Evolutionary conservation across 2,888 invertebrate species (phyloP).

Genomic region (Ophion ellenae): DNA sequence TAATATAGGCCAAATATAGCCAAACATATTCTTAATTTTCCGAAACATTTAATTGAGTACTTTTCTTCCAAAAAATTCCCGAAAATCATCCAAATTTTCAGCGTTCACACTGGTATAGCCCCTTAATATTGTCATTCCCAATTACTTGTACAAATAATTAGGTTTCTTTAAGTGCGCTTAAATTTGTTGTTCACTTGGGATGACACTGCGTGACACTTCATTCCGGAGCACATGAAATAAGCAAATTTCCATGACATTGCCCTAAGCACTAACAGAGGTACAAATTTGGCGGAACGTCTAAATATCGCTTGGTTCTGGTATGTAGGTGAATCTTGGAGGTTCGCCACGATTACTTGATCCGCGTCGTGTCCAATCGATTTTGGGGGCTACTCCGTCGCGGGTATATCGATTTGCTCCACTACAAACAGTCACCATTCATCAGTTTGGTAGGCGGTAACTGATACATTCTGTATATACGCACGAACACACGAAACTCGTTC

Average conservation of each 20-base stretch:
- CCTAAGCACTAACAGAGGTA: neutral
- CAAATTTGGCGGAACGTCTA: neutral
- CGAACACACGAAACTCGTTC: constrained; percentile 56
- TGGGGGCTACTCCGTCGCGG: constrained; percentile 24
- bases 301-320: neutral
- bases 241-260: neutral
- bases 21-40: too few species aligned
- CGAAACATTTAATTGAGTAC: too few species aligned
- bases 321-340: constrained; percentile 24
- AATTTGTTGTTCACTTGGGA: too few species aligned
- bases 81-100: too few species aligned
- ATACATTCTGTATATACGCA: constrained; percentile 70
- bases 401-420: constrained; percentile 45
- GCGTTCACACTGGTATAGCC: too few species aligned
- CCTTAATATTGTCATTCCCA: too few species aligned
- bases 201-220: too few species aligned
- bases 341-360: constrained; percentile 26
- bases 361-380: constrained; percentile 50
- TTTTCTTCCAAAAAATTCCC: too few species aligned
- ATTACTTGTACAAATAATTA: too few species aligned
- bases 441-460: constrained; percentile 76
- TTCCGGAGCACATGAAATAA: neutral
- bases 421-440: constrained; percentile 49
- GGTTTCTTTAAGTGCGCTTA: too few species aligned
- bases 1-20: too few species aligned